Evolutionary conservation across 2,888 invertebrate genomes (phyloP).

Genomic region (Apeira syringaria): DNA sequence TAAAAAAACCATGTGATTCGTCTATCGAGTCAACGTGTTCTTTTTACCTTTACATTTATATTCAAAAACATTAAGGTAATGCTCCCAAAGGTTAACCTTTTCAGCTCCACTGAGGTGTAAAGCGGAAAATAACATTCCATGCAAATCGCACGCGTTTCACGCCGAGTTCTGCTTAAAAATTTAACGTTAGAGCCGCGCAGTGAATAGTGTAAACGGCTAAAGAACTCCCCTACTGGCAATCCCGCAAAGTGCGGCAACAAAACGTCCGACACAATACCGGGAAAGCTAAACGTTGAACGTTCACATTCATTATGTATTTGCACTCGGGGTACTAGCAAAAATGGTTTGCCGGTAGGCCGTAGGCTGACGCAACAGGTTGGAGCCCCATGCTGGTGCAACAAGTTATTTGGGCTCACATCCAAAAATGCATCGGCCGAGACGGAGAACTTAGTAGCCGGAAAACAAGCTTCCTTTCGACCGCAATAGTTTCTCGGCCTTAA

Average conservation of each 20-base stretch:
- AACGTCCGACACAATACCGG: slow-evolving; percentile 59
- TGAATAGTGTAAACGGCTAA: slow-evolving; percentile 52
- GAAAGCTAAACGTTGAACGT: slow-evolving; percentile 56
- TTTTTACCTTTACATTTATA: slow-evolving; percentile 5
- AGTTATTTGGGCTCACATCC: slow-evolving; percentile 80
- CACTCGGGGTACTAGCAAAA: slow-evolving; percentile 66
- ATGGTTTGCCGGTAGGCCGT: slow-evolving; percentile 58
- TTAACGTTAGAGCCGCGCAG: slow-evolving; percentile 31
- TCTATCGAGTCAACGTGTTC: background rate
- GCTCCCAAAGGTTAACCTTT: slow-evolving; percentile 11
- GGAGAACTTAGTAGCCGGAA: slow-evolving; percentile 53
- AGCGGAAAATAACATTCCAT: slow-evolving; percentile 27
- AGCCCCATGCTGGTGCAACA: slow-evolving; percentile 69
- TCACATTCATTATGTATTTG: slow-evolving; percentile 81
- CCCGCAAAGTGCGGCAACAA: slow-evolving; percentile 50
- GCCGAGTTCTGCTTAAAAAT: slow-evolving; percentile 35
- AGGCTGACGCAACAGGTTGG: slow-evolving; percentile 74
- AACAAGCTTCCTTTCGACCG: slow-evolving; percentile 50
- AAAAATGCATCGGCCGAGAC: slow-evolving; percentile 79
- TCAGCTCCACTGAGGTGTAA: slow-evolving; percentile 22
- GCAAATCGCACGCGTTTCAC: slow-evolving; percentile 31
- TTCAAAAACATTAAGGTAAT: slow-evolving; percentile 9
- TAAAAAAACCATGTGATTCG: no score
- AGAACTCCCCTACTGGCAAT: slow-evolving; percentile 54
- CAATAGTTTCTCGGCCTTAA: slow-evolving; percentile 47